Evolutionary conservation across 2,888 invertebrate species (phyloP).

Genomic region (Ganaspis brasiliensis): DNA sequence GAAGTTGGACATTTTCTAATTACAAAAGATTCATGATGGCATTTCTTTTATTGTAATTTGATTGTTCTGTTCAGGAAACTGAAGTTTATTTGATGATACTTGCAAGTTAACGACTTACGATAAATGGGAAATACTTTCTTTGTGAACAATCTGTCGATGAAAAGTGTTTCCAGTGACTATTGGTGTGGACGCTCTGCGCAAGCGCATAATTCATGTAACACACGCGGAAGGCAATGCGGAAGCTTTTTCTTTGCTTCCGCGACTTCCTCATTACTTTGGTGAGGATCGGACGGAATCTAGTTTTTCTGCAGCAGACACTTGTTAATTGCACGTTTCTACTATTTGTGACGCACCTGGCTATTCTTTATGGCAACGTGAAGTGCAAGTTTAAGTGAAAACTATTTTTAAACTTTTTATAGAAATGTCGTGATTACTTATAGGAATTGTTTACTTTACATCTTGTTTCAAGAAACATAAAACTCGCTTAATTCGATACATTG

Average conservation of each 20-base stretch:
- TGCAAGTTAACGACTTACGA: constrained; percentile 52
- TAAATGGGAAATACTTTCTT: constrained; percentile 54
- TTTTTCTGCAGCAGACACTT: constrained; percentile 31
- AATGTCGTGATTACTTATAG: constrained; percentile 15
- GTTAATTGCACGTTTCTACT: constrained; percentile 39
- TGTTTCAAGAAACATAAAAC: constrained; percentile 3
- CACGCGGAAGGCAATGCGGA: constrained; percentile 66
- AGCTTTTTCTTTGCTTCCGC: constrained; percentile 56
- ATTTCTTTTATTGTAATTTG: background rate
- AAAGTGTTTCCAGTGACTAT: constrained; percentile 52
- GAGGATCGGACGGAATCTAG: constrained; percentile 50
- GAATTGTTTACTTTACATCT: background rate
- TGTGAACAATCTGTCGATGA: constrained; percentile 49
- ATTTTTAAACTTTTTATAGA: background rate
- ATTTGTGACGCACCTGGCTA: constrained; percentile 32
- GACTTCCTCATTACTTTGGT: constrained; percentile 58
- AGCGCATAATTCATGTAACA: constrained; percentile 60
- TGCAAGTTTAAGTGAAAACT: constrained; percentile 36
- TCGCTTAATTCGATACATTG: background rate
- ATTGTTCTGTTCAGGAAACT: background rate
- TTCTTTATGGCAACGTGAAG: constrained; percentile 24
- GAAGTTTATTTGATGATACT: constrained; percentile 49
- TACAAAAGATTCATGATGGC: background rate
- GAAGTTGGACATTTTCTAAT: background rate
- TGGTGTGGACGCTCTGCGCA: constrained; percentile 53